Evolutionary conservation across 2,113 vertebrate species (phyloP).

Genomic region (Anarrhichthys ocellatus): DNA sequence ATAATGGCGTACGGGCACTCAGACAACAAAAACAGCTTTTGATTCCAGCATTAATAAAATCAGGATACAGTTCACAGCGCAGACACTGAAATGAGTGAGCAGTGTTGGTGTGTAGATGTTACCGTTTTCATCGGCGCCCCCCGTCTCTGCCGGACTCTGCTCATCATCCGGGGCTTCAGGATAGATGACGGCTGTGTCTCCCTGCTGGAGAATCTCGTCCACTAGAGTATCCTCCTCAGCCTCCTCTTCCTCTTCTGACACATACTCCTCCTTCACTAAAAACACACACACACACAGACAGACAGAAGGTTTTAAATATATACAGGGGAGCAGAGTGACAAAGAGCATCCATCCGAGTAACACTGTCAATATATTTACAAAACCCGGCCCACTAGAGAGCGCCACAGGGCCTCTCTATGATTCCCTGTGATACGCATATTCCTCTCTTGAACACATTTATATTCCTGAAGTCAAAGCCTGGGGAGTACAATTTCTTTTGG

Average conservation of each 20-base stretch:
- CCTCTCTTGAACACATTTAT: neutral
- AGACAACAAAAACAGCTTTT: neutral
- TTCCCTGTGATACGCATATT: neutral
- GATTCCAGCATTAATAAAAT: neutral
- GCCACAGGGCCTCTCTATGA: neutral
- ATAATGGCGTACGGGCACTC: too few species aligned
- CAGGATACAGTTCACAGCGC: neutral
- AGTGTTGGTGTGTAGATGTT: conserved; percentile 30
- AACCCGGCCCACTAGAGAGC: conserved; percentile 55
- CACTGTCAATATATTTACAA: neutral
- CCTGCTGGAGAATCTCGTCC: conserved; percentile 92
- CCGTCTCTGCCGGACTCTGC: conserved; percentile 90
- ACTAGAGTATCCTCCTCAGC: conserved; percentile 88
- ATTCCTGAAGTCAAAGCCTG: neutral
- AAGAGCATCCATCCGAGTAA: neutral
- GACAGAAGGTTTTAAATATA: neutral
- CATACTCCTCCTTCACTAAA: conserved; percentile 89
- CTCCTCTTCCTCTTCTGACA: conserved; percentile 87
- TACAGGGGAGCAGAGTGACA: neutral
- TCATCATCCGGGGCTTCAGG: conserved; percentile 93
- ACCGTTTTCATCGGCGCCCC: conserved; percentile 96
- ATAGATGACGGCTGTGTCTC: conserved; percentile 91
- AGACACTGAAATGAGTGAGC: neutral
- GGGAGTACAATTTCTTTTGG: neutral
- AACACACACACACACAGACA: conserved; percentile 27